Base-by-base conservation (phyloP, 2,888 invertebrate species). In the Orthosia gothica region DNA sequence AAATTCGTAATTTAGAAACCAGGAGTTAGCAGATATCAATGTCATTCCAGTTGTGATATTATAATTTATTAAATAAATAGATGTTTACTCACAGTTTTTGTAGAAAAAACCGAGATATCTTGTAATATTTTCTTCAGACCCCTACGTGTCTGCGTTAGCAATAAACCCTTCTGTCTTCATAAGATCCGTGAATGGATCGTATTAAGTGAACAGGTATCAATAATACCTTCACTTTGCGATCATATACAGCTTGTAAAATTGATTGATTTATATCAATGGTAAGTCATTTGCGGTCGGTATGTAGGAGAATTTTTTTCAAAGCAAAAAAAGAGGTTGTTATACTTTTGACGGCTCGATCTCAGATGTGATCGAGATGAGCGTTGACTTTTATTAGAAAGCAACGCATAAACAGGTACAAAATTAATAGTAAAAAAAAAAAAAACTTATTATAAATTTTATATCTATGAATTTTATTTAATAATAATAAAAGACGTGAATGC, bases 141-240 rank as follows among this genome's bases (percentile, higher is more conserved):
- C 5, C 1, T 62, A 49, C 49, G n/a, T 73, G 73, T 40, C 32
- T 55, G 47, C n/a, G 32, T 73, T 47, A 54, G 15, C 18, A 59
- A 73, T 32, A 20, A 9, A n/a, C 11, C 4, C 1, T 57, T 18
- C 66, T 23, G 15, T 26, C 23, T 57, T 45, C 23, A 18, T 23
- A n/a, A 47, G 0, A 47, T 3, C 5, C 2, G 54, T 49, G 23
- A 49, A n/a, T 23, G n/a, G 13, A 59, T 47, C 1, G 18, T 20
- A 47, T 59, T 3, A 15, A 59, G 20, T 12, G 50, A 20, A 11
- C 45, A 59, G 40, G 13, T 23, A 52, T 71, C n/a, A 45, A 11
- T 12, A 45, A 11, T 7, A 11, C 11, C 15, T 16, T 61, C 20
- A 47, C 18, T 32, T 71, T 32, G 15, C 16, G 16, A 55, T 61